Evolutionary conservation across 1,140 invertebrate species (phyloP), one percentile per base, ranked within the genome.

Genomic region (Eufriesea mexicana): DNA sequence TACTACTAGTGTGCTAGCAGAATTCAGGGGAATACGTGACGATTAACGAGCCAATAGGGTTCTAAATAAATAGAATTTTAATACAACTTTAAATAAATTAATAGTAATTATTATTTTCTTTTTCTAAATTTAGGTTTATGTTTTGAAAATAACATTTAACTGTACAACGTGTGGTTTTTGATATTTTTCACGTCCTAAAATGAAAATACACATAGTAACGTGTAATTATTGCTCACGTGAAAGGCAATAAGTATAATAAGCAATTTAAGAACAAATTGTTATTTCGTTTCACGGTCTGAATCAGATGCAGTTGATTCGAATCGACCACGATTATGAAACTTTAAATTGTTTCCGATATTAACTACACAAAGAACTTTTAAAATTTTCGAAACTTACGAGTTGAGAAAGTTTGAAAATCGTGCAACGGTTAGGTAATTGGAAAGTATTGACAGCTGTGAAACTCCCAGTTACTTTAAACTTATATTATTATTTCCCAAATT

Each of bases 361-460:
- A 28, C 45, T 61, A 18, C 23, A 8, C 20, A 28, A 18, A 23
- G 66, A 79, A 84, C 20, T 85, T 85, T 23, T 5, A n/a, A 73
- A 84, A 57, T 9, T 49, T 7, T 25, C 62, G 51, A 84, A 79
- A 74, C 23, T 55, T 74, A 62, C 68, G 45, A 49, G 35, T 57
- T 73, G 51, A 25, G 35, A 51, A 79, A 12, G 54, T 79, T 73
- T 14, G 45, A 45, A 67, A 51, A 77, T 79, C 72, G 68, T 35
- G 62, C 45, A 51, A 79, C 72, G 42, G 66, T 73, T 79, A 18
- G 2, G 7, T 20, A 62, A 79, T 78, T 84, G 72, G 9, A 20
- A 51, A 71, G 5, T 51, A 79, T 83, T 73, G 72, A 73, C 67
- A 66, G 47, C 55, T 62, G 64, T 55, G 67, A n/a, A 74, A 64